phyloP scores from a whole-genome alignment of 2,888 invertebrate genomes.

The Agrochola circellaris region DNA sequence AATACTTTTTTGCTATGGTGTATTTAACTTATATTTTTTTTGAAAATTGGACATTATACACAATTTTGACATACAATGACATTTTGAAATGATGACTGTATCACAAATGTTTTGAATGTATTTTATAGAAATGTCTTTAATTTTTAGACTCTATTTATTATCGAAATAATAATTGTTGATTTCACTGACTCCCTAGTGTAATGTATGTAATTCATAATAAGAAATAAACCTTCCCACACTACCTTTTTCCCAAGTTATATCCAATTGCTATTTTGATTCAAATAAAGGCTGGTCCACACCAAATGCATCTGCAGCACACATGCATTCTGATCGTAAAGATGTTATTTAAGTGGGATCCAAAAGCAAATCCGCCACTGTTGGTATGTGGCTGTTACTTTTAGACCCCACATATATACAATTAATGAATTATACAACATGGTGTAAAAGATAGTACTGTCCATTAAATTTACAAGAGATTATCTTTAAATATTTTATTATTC shows the following conservation, averaged over 20 bases:
- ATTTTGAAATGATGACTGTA: neutral
- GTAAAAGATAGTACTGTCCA: neutral
- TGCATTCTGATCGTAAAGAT: neutral
- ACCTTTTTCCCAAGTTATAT: neutral
- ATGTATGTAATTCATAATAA: neutral
- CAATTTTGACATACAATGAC: neutral
- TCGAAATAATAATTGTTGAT: neutral
- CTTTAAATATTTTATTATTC: neutral
- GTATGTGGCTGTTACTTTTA: no score
- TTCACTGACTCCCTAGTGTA: neutral
- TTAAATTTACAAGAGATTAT: conserved; percentile 1
- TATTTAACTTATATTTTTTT: neutral
- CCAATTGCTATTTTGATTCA: neutral
- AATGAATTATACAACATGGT: conserved; percentile 14
- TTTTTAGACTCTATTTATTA: conserved; percentile 3
- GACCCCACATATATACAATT: no score
- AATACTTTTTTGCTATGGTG: neutral
- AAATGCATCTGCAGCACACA: neutral
- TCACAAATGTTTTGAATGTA: conserved; percentile 5
- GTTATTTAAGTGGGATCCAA: neutral
- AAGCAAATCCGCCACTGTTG: no score
- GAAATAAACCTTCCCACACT: neutral
- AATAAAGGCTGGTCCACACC: neutral
- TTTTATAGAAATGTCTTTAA: conserved; percentile 4
- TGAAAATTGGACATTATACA: neutral